A percentile compares a stretch with the other conserved stretches of the same genome.
These are phyloP conservation scores for Meloidogyne exigua DNA, from an alignment of 1,140 invertebrate species.

Conservation along the genomic window DNA sequence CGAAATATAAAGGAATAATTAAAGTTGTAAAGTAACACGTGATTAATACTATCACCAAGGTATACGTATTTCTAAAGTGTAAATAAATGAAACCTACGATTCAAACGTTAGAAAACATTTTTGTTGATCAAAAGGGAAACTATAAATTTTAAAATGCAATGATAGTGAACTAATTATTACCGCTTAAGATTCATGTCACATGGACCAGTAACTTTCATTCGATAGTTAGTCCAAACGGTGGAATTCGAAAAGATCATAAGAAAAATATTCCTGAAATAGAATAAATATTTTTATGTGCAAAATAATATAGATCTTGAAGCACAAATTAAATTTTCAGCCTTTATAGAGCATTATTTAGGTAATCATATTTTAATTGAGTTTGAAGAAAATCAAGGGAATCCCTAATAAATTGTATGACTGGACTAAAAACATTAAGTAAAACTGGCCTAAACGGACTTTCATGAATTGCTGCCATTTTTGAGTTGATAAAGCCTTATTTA, in stretches of 20 bases:
- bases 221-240: slow-evolving; percentile 62
- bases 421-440: too few relatives aligned
- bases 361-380: too few relatives aligned
- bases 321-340: too few relatives aligned
- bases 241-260: slow-evolving; percentile 63
- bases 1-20: too few relatives aligned
- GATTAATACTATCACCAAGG: too few relatives aligned
- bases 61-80: too few relatives aligned
- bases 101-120: slow-evolving; percentile 62
- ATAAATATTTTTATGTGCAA: slow-evolving; percentile 13
- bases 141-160: slow-evolving; percentile 44
- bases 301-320: too few relatives aligned
- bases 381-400: too few relatives aligned
- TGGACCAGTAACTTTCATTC: slow-evolving; percentile 61
- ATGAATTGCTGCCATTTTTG: slow-evolving; percentile 58
- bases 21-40: too few relatives aligned
- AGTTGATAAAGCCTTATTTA: slow-evolving; percentile 42
- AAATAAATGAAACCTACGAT: slow-evolving; percentile 36
- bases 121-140: slow-evolving; percentile 59
- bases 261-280: slow-evolving; percentile 57
- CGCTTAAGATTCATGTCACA: slow-evolving; percentile 62
- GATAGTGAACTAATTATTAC: slow-evolving; percentile 9
- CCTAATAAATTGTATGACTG: too few relatives aligned
- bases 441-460: slow-evolving; percentile 58
- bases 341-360: too few relatives aligned